Conservation (phyloP, 2,113 vertebrate species). For the Rhombomys opimus region DNA sequence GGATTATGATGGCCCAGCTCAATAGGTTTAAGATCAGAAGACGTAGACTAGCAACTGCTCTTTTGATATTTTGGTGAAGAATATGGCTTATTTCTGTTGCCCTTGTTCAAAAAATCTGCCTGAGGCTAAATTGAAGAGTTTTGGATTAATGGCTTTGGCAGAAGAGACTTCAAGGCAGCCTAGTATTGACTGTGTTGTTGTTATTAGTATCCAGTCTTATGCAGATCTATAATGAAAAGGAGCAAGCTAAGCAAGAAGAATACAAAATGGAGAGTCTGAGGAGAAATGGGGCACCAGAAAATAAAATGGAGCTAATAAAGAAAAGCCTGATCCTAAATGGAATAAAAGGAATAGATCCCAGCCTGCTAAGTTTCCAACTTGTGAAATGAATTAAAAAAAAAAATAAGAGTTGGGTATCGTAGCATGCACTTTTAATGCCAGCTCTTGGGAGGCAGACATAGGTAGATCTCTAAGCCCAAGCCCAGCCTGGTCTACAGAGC, state of each 20-base stretch:
- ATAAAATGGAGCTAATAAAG: background rate
- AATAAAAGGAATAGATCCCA: background rate
- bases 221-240: background rate
- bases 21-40: background rate
- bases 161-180: background rate
- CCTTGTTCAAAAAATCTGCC: background rate
- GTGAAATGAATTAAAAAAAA: background rate
- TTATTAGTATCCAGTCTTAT: background rate
- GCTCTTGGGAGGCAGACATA: background rate
- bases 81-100: background rate
- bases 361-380: background rate
- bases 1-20: background rate
- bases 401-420: background rate
- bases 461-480: background rate
- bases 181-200: background rate
- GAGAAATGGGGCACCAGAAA: background rate
- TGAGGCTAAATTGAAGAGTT: background rate
- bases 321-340: background rate
- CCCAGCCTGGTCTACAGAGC: background rate
- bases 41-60: background rate
- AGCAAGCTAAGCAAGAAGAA: background rate
- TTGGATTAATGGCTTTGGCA: background rate
- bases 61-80: background rate
- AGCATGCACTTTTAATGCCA: background rate
- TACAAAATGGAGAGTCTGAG: background rate